Evolutionary conservation across 2,888 invertebrate species (phyloP).

Genomic region (Cephus rjabovi): DNA sequence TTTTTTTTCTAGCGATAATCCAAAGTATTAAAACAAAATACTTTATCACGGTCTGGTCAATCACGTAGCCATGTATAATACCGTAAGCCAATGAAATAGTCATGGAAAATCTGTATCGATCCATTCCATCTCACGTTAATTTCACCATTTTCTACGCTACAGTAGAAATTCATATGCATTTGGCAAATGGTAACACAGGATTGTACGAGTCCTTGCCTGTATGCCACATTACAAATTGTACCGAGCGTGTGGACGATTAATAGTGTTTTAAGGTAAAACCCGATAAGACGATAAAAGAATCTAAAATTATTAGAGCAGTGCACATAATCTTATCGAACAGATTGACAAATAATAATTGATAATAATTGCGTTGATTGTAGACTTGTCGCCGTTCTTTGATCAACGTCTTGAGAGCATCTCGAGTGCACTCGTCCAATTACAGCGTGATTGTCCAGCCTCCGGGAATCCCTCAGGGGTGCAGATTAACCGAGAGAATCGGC

Average conservation of each 20-base stretch:
- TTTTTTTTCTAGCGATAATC: neutral
- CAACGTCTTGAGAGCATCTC: slow-evolving; percentile 38
- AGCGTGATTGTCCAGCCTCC: slow-evolving; percentile 54
- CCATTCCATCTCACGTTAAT: slow-evolving; percentile 4
- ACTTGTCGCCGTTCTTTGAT: slow-evolving; percentile 24
- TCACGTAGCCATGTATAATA: neutral
- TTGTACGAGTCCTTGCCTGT: neutral
- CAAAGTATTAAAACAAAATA: neutral
- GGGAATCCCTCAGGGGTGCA: slow-evolving; percentile 43
- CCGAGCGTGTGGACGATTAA: too few species aligned
- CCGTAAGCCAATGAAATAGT: slow-evolving; percentile 40
- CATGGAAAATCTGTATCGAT: slow-evolving; percentile 49
- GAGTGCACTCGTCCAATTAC: slow-evolving; percentile 60
- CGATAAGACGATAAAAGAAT: neutral
- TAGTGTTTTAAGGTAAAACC: neutral
- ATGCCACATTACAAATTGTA: neutral
- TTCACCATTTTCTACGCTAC: neutral
- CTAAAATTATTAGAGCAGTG: neutral
- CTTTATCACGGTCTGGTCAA: neutral
- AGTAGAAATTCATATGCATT: neutral
- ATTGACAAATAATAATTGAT: neutral
- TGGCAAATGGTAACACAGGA: neutral
- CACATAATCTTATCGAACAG: neutral
- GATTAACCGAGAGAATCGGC: slow-evolving; percentile 47
- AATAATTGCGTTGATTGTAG: slow-evolving; percentile 43